These are phyloP conservation scores for Habropoda laboriosa DNA, from an alignment of 1,140 invertebrate genomes.

Conservation along the genomic window DNA sequence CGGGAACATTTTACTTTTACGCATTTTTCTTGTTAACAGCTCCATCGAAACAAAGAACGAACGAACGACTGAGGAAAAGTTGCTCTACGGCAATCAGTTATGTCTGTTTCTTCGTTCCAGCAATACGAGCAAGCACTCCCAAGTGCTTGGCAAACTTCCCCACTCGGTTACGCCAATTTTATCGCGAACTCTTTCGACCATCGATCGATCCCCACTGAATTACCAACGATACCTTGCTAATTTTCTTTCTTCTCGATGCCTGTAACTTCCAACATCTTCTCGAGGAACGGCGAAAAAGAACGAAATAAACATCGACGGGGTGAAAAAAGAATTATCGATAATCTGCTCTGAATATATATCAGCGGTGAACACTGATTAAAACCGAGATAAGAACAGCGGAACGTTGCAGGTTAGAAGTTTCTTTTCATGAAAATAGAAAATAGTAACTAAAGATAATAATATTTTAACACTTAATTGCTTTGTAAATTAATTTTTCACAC, in stretches of 20 bases:
- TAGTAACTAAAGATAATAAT: no score
- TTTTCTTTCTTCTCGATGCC: constrained; percentile 8
- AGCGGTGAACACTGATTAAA: no score
- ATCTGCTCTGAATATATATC: not conserved
- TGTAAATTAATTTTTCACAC: no score
- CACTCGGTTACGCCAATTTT: constrained; percentile 16
- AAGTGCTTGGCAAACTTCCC: constrained; percentile 8
- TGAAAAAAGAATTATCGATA: not conserved
- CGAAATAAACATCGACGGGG: not conserved
- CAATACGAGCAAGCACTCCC: not conserved
- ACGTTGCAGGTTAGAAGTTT: no score
- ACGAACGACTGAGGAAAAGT: not conserved
- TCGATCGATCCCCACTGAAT: constrained; percentile 12
- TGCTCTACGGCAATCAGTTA: constrained; percentile 29
- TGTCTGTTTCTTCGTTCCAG: constrained; percentile 4
- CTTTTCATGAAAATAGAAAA: no score
- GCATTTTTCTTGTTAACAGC: constrained; percentile 40
- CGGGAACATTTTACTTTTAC: constrained; percentile 1
- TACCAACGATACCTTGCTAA: constrained; percentile 1
- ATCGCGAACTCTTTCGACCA: constrained; percentile 14
- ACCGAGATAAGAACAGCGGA: no score
- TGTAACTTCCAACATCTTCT: not conserved
- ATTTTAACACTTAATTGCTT: no score
- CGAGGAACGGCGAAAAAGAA: not conserved
- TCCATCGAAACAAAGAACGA: not conserved